These are phyloP conservation scores for Neotoma lepida DNA, from an alignment of 2,113 vertebrate species.

Conservation along the genomic window DNA sequence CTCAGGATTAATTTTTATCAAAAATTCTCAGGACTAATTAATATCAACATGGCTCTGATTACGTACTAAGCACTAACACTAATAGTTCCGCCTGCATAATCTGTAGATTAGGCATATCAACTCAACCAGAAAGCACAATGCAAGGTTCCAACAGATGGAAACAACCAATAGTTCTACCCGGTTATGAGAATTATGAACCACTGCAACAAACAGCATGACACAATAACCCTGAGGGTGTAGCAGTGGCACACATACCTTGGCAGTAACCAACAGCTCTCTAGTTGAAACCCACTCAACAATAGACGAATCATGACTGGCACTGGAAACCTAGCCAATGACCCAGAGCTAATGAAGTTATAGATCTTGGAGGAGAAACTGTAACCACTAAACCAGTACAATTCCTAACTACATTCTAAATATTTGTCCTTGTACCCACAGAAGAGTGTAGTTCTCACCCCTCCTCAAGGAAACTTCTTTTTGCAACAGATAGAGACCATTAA, in stretches of 20 bases:
- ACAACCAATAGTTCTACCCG: background rate
- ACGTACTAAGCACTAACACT: background rate
- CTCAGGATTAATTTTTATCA: background rate
- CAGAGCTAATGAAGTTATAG: background rate
- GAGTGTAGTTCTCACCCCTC: background rate
- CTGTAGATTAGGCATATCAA: too few species aligned
- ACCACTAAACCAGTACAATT: background rate
- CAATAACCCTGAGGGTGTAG: background rate
- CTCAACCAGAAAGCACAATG: background rate
- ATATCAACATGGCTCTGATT: background rate
- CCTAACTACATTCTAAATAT: background rate
- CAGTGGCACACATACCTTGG: background rate
- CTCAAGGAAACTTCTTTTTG: background rate
- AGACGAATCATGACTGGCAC: background rate
- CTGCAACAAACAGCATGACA: background rate
- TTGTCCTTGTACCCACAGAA: background rate
- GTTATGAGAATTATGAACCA: background rate
- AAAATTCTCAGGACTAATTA: background rate
- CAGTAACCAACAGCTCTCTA: background rate
- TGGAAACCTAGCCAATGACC: background rate
- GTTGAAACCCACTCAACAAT: background rate
- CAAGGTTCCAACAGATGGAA: background rate
- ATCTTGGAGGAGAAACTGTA: background rate
- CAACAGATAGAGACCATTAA: background rate
- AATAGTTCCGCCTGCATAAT: background rate